phyloP scores from a whole-genome alignment of 2,113 vertebrate genomes.

The Hystrix cristata region DNA sequence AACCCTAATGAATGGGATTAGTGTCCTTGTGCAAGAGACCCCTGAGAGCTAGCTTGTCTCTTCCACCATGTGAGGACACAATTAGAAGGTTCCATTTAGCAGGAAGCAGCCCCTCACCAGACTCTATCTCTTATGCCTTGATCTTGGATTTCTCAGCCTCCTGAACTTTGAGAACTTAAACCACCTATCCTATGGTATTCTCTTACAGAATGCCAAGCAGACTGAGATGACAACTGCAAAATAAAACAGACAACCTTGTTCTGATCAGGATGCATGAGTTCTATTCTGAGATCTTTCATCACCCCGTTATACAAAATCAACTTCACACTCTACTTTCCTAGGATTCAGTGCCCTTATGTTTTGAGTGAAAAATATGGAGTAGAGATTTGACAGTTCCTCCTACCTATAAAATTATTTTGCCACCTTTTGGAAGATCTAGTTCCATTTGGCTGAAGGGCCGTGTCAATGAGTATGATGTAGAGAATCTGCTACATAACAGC shows the following conservation, averaged over 20 bases:
- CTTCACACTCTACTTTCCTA: neutral
- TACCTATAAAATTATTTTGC: conserved; percentile 3
- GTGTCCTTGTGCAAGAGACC: neutral
- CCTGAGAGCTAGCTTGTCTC: neutral
- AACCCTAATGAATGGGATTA: neutral
- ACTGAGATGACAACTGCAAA: neutral
- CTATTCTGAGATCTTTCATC: neutral
- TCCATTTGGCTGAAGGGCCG: neutral
- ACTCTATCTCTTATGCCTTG: neutral
- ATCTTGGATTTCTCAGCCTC: neutral
- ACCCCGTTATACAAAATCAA: neutral
- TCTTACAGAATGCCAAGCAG: neutral
- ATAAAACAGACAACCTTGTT: neutral
- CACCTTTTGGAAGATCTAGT: neutral
- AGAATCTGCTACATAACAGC: neutral
- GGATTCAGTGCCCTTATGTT: neutral
- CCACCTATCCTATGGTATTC: neutral
- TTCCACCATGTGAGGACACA: neutral
- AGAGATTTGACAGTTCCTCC: neutral
- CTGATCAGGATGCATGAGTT: neutral
- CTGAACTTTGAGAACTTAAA: neutral
- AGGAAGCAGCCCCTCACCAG: neutral
- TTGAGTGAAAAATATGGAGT: neutral
- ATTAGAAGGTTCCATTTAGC: neutral
- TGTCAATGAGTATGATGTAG: neutral